A percentile compares a stretch with the other conserved stretches of the same genome.
These are phyloP conservation scores for Oeneis ivallda DNA, from an alignment of 2,888 invertebrate genomes.

Conservation along the genomic window DNA sequence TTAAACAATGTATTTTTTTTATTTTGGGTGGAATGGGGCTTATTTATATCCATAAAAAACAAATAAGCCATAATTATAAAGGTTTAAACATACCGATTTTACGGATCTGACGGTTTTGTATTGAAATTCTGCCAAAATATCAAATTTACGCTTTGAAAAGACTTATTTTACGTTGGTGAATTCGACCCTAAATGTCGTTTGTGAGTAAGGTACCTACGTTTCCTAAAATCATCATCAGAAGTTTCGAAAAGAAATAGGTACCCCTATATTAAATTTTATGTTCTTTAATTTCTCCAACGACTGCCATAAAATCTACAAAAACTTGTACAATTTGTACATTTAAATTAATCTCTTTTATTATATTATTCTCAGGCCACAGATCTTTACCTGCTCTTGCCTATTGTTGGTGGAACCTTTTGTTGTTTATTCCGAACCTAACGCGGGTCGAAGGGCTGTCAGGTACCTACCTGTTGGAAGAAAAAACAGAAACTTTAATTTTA, in stretches of 20 bases:
- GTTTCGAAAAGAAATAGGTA: background rate
- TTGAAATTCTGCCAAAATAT: no score
- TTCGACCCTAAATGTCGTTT: no score
- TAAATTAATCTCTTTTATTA: conserved; percentile 5
- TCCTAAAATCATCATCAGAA: background rate
- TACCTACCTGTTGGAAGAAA: conserved; percentile 41
- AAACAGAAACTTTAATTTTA: conserved; percentile 38
- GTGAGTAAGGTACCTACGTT: background rate
- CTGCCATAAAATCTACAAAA: background rate
- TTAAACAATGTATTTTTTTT: no score
- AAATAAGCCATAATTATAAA: no score
- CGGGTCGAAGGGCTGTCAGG: conserved; percentile 35
- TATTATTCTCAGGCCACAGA: conserved; percentile 17
- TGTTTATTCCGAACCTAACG: conserved; percentile 37
- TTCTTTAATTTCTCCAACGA: conserved; percentile 8
- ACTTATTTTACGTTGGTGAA: no score
- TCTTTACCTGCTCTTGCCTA: conserved; percentile 34
- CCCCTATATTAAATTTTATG: background rate
- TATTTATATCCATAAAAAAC: no score
- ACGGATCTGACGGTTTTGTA: no score
- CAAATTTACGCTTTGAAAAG: no score
- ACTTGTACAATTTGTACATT: conserved; percentile 20
- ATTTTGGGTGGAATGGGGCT: no score
- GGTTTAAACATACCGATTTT: no score
- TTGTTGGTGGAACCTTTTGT: conserved; percentile 37